Conservation (phyloP, 2,888 invertebrate species). For the Diadegma fenestrale region DNA sequence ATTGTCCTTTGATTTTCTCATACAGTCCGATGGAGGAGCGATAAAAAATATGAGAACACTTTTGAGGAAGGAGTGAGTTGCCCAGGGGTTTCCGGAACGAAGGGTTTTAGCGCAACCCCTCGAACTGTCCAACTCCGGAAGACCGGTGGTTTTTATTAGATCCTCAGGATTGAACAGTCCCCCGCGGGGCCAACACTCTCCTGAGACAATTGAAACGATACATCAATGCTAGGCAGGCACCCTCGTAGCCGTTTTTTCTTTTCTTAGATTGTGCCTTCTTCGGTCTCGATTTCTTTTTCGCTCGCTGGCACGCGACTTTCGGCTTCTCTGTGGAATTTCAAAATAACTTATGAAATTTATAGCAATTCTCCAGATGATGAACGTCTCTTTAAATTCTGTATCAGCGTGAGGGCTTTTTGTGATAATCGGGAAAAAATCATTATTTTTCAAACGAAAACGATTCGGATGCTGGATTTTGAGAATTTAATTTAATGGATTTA, state of each 20-base stretch:
- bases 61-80: constrained; percentile 25
- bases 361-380: constrained; percentile 40
- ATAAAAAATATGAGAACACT: constrained; percentile 42
- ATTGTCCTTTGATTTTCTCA: background rate
- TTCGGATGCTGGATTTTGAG: background rate
- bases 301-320: background rate
- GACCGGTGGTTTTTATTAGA: constrained; percentile 72
- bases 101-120: constrained; percentile 13
- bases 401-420: background rate
- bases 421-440: background rate
- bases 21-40: constrained; percentile 26
- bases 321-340: background rate
- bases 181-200: constrained; percentile 65
- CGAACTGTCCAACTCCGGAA: constrained; percentile 47
- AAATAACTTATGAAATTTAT: constrained; percentile 5
- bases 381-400: constrained; percentile 8
- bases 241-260: constrained; percentile 36
- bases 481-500: background rate
- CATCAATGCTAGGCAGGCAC: constrained; percentile 69
- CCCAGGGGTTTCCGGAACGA: constrained; percentile 18
- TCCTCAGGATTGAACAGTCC: constrained; percentile 62
- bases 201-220: constrained; percentile 76
- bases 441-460: background rate
- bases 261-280: background rate
- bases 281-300: background rate